Percentiles rank a stretch among this genome's conserved stretches.
phyloP scores from a whole-genome alignment of 37 sponge, comb jelly and placozoan genomes.

The Corticium candelabrum region DNA sequence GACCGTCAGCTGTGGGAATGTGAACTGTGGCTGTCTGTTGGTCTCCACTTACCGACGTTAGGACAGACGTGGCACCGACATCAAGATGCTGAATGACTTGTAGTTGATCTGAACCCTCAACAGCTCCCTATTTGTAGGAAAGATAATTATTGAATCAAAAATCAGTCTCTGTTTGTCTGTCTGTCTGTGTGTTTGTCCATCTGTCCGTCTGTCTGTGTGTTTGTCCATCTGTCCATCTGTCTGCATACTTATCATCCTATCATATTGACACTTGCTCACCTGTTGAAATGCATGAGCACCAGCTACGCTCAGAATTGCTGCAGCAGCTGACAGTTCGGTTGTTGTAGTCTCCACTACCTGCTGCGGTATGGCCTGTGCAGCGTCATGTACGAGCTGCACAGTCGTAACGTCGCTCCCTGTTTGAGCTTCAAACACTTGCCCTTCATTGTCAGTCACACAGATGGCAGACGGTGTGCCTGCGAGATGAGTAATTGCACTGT shows the following conservation, averaged over 20 bases:
- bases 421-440: not conserved
- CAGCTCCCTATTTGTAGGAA: too few species aligned
- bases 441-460: not conserved
- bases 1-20: not conserved
- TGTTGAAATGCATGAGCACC: not conserved
- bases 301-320: not conserved
- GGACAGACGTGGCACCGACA: not conserved
- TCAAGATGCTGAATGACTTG: not conserved
- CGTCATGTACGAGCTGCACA: not conserved
- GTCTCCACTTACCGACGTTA: too few species aligned
- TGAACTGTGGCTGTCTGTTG: too few species aligned
- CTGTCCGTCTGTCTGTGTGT: too few species aligned
- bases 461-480: too few species aligned
- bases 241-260: too few species aligned
- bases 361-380: not conserved
- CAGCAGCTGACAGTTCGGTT: not conserved
- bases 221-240: too few species aligned
- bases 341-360: not conserved
- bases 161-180: too few species aligned
- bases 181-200: too few species aligned
- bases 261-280: too few species aligned
- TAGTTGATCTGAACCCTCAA: not conserved
- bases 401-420: not conserved
- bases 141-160: too few species aligned
- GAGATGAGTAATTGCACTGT: too few species aligned